These are phyloP conservation scores for Eupithecia centaureata DNA, from an alignment of 2,888 invertebrate species.

Conservation along the genomic window DNA sequence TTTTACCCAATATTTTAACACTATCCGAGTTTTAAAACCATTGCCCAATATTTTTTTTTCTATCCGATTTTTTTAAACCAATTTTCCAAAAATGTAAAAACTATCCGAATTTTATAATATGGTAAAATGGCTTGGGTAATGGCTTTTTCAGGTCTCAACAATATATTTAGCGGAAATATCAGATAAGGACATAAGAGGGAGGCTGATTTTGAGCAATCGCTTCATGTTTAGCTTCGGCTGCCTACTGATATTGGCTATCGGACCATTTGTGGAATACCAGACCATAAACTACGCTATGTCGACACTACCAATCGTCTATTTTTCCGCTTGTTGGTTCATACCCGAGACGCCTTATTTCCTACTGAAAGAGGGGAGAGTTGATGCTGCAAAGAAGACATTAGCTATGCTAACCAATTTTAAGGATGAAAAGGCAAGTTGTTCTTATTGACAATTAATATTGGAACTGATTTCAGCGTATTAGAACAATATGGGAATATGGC, in stretches of 20 bases:
- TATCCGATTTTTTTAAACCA: too few species aligned
- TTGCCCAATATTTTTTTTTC: too few species aligned
- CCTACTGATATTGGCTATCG: conserved; percentile 66
- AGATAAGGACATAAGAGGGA: conserved; percentile 73
- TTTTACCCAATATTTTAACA: too few species aligned
- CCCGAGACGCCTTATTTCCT: conserved; percentile 85
- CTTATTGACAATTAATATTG: not conserved
- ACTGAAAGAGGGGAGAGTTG: conserved; percentile 75
- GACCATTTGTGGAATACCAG: conserved; percentile 65
- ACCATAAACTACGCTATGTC: conserved; percentile 71
- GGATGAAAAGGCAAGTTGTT: conserved; percentile 54
- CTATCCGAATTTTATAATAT: too few species aligned
- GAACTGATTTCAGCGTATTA: too few species aligned
- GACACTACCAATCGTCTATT: conserved; percentile 71
- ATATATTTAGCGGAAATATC: conserved; percentile 75
- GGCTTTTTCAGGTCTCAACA: conserved; percentile 63
- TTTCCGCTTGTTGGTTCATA: conserved; percentile 79
- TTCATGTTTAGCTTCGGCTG: conserved; percentile 68
- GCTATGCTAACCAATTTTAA: conserved; percentile 63
- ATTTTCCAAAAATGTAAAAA: too few species aligned
- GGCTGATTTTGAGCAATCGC: conserved; percentile 58
- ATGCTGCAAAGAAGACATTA: conserved; percentile 69
- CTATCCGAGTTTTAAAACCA: too few species aligned
- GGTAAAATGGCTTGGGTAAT: too few species aligned
- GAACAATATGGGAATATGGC: too few species aligned